Conservation (phyloP, 2,113 vertebrate species). For the Cinclus cinclus region DNA sequence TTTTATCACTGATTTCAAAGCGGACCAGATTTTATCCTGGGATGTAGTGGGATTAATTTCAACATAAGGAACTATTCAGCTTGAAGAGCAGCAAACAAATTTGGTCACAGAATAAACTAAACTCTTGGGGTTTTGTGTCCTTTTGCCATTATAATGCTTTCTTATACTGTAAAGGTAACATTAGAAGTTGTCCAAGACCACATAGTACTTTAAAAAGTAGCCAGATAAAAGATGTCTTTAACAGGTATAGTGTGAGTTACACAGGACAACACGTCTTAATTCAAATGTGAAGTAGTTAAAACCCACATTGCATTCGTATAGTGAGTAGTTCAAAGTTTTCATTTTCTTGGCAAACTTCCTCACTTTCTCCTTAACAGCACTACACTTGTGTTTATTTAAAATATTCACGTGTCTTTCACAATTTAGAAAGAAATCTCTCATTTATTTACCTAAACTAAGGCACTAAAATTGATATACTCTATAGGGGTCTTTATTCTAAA, state of each 20-base stretch:
- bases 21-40: neutral
- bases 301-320: neutral
- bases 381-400: conserved; percentile 26
- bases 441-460: conserved; percentile 27
- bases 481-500: neutral
- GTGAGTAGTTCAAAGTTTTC: neutral
- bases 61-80: neutral
- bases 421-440: neutral
- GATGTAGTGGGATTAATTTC: neutral
- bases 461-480: neutral
- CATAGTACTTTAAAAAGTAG: neutral
- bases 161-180: neutral
- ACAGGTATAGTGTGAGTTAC: neutral
- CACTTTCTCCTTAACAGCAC: neutral
- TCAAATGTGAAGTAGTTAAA: conserved; percentile 24
- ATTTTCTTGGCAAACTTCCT: conserved; percentile 24
- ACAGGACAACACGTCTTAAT: neutral
- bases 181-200: conserved; percentile 4
- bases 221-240: conserved; percentile 11
- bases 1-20: neutral
- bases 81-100: neutral
- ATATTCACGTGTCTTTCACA: neutral
- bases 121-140: neutral
- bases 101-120: neutral
- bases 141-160: neutral